Base-by-base conservation (phyloP, 2,888 invertebrate genomes). In the Tolmerus cingulatus region DNA sequence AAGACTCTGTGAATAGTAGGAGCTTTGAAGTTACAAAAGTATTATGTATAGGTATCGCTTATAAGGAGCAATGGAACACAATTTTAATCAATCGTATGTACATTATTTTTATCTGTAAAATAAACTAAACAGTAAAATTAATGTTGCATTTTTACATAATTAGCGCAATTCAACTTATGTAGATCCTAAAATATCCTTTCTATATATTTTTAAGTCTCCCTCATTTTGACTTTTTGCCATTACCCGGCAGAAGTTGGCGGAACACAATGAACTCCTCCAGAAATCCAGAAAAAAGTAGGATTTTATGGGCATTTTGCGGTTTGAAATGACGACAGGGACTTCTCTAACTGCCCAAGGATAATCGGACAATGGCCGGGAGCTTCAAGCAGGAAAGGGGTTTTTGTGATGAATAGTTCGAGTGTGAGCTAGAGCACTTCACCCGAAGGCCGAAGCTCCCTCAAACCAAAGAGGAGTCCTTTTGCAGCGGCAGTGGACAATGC, bases 361-460 rank as follows among this genome's bases (percentile, higher is more conserved):
- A 86, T 86, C 85, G 74, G 74, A 86, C 66, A 86, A 86, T 86
- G 43, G 74, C 46, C 16, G 14, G 12, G 30, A 84, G 66, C 66
- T 66, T 37, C 8, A 85, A 85, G 74, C 74, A 85, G 74, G 74
- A 74, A 40, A 85, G 74, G 46, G 85, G 74, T 66, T 74, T 85
- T 85, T 19, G 40, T 74, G 74, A 74, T 66, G 66, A 84, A 84
- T 84, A 84, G 84, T 74, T 66, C 84, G 43, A 84, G 84, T 84
- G 84, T 84, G 37, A 74, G 74, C 81, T 40, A 66, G 40, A 84
- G 37, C 55, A 23, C 55, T 55, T 84, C 84, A 37, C 16, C 43
- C 23, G 84, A n/a, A 40, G 46, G 14, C 43, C 23, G 84, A n/a
- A 40, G 46, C 84, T 84, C 57, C n/a, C 19, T 84, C 27, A 23